Conservation (phyloP, 2,797 vertebrate genomes). For the Champsocephalus gunnari region DNA sequence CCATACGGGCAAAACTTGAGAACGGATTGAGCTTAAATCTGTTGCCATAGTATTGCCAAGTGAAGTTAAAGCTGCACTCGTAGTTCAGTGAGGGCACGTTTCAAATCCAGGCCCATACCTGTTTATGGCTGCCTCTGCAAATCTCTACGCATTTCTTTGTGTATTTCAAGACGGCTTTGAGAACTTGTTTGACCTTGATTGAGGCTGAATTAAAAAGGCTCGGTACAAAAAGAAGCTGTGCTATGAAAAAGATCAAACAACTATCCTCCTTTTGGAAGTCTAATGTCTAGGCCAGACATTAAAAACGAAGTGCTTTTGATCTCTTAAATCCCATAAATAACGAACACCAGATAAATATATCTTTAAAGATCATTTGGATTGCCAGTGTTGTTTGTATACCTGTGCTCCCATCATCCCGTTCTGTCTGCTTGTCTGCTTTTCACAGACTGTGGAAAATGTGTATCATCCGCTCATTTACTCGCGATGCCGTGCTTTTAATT, state of each 20-base stretch:
- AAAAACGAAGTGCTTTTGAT: conserved; percentile 33
- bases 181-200: conserved; percentile 46
- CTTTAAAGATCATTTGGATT: conserved; percentile 24
- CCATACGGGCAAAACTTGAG: conserved; percentile 54
- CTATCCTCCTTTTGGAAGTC: conserved; percentile 7
- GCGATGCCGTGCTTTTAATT: conserved; percentile 20
- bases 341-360: conserved; percentile 15
- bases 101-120: conserved; percentile 50
- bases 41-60: conserved; percentile 56
- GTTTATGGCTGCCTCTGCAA: conserved; percentile 37
- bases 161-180: conserved; percentile 26
- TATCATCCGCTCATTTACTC: conserved; percentile 62
- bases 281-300: conserved; percentile 14
- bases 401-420: conserved; percentile 30
- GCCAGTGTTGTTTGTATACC: conserved; percentile 19
- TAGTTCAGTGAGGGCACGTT: conserved; percentile 61
- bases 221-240: not conserved
- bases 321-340: conserved; percentile 30
- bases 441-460: conserved; percentile 74
- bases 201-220: conserved; percentile 14
- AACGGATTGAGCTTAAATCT: conserved; percentile 51
- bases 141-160: conserved; percentile 32
- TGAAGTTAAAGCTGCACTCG: conserved; percentile 54
- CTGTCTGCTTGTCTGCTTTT: conserved; percentile 56
- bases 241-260: conserved; percentile 16